Conservation (phyloP, 2,113 vertebrate genomes). For the Cololabis saira region DNA sequence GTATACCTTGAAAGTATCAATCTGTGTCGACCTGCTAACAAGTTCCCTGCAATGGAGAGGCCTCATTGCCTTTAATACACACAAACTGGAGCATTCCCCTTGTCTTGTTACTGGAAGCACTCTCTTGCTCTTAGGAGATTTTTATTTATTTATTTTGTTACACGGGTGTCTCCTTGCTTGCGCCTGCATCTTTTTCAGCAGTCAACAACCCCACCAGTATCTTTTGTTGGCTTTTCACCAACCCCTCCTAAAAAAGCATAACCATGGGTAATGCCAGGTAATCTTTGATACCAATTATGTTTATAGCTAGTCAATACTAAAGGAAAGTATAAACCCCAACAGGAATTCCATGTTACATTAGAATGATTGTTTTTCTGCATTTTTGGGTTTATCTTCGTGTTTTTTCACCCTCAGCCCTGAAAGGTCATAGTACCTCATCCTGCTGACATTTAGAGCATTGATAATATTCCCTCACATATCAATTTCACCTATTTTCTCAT, state of each 20-base stretch:
- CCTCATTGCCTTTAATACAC: neutral
- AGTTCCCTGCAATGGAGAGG: neutral
- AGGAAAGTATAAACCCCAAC: constrained; percentile 37
- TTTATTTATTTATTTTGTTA: neutral
- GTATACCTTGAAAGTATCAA: neutral
- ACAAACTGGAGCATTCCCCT: neutral
- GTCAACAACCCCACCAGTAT: no score
- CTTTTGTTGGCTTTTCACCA: no score
- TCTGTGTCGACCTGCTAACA: neutral
- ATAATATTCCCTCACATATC: constrained; percentile 87
- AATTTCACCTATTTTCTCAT: constrained; percentile 87
- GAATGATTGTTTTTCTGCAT: constrained; percentile 71
- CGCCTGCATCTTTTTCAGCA: no score
- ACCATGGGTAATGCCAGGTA: neutral
- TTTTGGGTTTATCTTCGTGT: constrained; percentile 70
- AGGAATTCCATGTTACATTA: constrained; percentile 58
- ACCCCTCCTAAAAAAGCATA: no score
- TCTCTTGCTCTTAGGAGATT: neutral
- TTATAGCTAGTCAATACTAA: constrained; percentile 23
- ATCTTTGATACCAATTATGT: constrained; percentile 16
- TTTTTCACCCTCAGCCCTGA: constrained; percentile 61
- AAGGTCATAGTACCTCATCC: constrained; percentile 79
- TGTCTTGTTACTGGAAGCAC: neutral
- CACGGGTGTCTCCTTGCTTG: no score
- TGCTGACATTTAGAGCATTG: constrained; percentile 82